Evolutionary conservation across 1,140 invertebrate species (phyloP).

Genomic region (Drosophila erecta): DNA sequence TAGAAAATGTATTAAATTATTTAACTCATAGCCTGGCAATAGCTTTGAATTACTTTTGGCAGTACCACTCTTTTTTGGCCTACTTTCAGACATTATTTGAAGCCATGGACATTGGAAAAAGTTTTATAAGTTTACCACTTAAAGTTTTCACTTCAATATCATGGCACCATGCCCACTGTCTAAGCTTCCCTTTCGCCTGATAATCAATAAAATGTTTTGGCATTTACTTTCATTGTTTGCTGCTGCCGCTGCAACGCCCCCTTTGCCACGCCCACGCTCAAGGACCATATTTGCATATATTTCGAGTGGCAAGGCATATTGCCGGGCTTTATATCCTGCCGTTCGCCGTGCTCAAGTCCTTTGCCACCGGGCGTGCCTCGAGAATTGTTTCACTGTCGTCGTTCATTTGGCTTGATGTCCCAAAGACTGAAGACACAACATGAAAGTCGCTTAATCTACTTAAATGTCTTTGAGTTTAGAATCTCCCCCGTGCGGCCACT

Average conservation of each 20-base stretch:
- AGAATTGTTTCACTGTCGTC: conserved; percentile 81
- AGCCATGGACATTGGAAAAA: no score
- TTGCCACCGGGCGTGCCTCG: conserved; percentile 73
- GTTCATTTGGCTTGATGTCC: conserved; percentile 77
- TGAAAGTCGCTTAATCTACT: conserved; percentile 82
- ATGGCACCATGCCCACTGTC: conserved; percentile 30
- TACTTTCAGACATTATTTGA: no score
- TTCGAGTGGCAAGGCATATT: conserved; percentile 64
- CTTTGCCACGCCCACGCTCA: conserved; percentile 54
- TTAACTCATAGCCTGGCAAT: no score
- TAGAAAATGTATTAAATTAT: not conserved
- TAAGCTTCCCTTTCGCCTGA: conserved; percentile 54
- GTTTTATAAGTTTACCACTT: not conserved
- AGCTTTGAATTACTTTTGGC: no score
- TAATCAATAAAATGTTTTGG: conserved; percentile 84
- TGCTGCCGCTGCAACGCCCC: conserved; percentile 77
- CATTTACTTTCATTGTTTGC: conserved; percentile 83
- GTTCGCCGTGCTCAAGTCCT: conserved; percentile 65
- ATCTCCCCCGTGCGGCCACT: conserved; percentile 11
- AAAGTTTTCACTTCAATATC: not conserved
- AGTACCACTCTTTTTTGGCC: no score
- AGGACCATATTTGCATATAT: conserved; percentile 75
- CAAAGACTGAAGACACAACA: conserved; percentile 61
- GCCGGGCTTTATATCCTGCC: conserved; percentile 62
- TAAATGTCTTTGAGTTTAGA: conserved; percentile 79